Evolutionary conservation across 1,140 invertebrate species (phyloP).

Genomic region (Brachionus manjavacas): DNA sequence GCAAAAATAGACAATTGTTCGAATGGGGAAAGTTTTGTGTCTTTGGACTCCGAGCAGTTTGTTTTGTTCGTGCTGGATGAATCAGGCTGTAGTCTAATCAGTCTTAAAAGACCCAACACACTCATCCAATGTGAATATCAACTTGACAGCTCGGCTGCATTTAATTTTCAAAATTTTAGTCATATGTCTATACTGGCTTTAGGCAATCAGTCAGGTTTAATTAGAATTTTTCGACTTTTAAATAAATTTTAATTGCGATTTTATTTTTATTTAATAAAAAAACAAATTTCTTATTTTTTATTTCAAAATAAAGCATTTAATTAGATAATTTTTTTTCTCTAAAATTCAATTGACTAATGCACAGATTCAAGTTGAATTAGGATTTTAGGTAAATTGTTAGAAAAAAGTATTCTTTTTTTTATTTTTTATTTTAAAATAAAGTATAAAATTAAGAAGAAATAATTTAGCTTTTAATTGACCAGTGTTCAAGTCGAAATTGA

Average conservation of each 20-base stretch:
- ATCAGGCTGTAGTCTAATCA: not conserved
- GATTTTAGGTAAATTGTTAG: no score
- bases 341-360: no score
- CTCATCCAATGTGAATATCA: not conserved
- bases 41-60: not conserved
- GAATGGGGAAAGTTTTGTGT: not conserved
- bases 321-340: not conserved
- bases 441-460: no score
- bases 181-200: not conserved
- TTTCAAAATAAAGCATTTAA: not conserved
- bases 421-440: no score
- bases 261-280: not conserved
- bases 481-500: no score
- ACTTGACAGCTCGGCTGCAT: not conserved
- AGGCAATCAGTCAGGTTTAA: not conserved
- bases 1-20: not conserved
- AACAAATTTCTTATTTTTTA: not conserved
- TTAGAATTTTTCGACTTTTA: slow-evolving; percentile 15
- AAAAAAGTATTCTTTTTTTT: no score
- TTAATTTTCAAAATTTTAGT: not conserved
- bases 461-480: no score
- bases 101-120: not conserved
- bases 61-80: not conserved
- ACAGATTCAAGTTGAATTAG: no score
- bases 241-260: not conserved